phyloP scores from a whole-genome alignment of 2,113 vertebrate genomes.

The Anarhynchus alexandrinus region DNA sequence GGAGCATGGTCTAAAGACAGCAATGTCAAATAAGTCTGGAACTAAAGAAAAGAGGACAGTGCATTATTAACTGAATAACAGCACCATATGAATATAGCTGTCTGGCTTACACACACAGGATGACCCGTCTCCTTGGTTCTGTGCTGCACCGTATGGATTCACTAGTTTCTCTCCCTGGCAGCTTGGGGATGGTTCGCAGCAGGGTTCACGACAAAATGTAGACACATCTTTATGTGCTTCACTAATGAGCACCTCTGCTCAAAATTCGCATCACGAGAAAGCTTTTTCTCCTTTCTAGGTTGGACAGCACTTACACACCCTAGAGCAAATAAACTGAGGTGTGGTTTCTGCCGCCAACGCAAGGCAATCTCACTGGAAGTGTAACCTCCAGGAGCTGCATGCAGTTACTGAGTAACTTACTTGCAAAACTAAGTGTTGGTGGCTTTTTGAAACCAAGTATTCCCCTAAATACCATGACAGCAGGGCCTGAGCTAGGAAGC shows the following conservation, averaged over 20 bases:
- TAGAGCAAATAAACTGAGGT: background rate
- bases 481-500: background rate
- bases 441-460: background rate
- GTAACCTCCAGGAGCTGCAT: background rate
- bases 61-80: background rate
- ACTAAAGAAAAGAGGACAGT: background rate
- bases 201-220: background rate
- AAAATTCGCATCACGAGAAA: background rate
- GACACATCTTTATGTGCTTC: background rate
- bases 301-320: background rate
- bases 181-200: fast-evolving
- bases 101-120: background rate
- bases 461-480: background rate
- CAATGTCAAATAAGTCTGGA: background rate
- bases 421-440: background rate
- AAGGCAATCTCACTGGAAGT: background rate
- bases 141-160: background rate
- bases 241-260: background rate
- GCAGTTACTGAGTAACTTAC: background rate
- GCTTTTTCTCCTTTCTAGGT: background rate
- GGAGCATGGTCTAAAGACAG: background rate
- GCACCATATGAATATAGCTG: background rate
- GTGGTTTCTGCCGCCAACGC: background rate
- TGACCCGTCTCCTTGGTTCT: background rate
- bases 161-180: background rate